Evolutionary conservation across 2,888 invertebrate species (phyloP).

Genomic region (Eledone cirrhosa): DNA sequence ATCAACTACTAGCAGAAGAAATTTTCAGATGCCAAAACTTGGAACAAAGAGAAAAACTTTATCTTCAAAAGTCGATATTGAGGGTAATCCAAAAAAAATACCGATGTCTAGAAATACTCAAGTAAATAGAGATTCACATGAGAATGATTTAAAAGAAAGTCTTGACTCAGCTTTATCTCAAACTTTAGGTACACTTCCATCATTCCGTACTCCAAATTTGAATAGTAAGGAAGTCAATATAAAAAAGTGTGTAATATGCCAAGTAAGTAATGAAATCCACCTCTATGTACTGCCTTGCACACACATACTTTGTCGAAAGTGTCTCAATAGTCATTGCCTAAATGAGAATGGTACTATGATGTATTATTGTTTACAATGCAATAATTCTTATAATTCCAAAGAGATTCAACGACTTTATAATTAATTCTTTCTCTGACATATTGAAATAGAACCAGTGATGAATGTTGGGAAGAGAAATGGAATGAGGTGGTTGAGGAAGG

Average conservation of each 20-base stretch:
- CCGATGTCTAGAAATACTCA: background rate
- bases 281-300: conserved; percentile 42
- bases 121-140: conserved; percentile 35
- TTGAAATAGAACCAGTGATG: no score
- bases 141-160: conserved; percentile 41
- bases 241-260: conserved; percentile 19
- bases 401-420: no score
- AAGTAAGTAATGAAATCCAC: background rate
- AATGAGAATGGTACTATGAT: background rate
- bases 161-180: conserved; percentile 45
- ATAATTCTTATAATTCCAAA: no score
- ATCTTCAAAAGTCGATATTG: background rate
- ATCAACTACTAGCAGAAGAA: no score
- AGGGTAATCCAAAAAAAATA: background rate
- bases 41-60: background rate
- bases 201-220: conserved; percentile 37
- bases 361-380: no score
- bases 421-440: no score
- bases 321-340: conserved; percentile 31
- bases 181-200: conserved; percentile 45
- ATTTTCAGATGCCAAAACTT: background rate
- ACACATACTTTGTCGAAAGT: conserved; percentile 43
- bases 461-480: no score
- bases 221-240: conserved; percentile 12
- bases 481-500: no score